Evolutionary conservation across 2,113 vertebrate species (phyloP).

Genomic region (Sitta europaea): DNA sequence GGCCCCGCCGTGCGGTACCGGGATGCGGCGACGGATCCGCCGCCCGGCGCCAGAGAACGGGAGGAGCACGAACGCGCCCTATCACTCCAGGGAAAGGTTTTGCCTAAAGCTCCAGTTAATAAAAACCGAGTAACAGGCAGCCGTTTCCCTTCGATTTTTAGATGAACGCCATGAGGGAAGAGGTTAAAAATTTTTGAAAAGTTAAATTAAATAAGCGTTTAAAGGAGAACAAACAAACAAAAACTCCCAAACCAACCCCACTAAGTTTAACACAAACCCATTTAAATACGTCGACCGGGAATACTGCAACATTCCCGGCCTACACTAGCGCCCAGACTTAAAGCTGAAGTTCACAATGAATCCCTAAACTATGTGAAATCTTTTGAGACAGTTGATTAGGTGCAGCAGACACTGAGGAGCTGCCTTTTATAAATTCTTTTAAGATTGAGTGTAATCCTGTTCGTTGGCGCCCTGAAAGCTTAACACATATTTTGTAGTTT

Average conservation of each 20-base stretch:
- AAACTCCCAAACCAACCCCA: not conserved
- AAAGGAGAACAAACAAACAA: too few species aligned
- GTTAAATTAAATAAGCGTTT: not conserved
- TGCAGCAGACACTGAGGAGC: not conserved
- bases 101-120: not conserved
- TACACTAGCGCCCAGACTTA: not conserved
- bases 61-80: not conserved
- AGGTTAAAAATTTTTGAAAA: accelerated
- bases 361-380: not conserved
- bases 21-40: not conserved
- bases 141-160: not conserved
- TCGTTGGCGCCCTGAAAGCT: not conserved
- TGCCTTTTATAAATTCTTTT: not conserved
- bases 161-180: not conserved
- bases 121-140: not conserved
- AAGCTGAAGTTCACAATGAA: not conserved
- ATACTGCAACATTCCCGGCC: not conserved
- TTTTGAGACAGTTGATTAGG: not conserved
- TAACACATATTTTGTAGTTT: not conserved
- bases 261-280: not conserved
- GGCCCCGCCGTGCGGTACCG: not conserved
- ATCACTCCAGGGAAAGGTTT: not conserved
- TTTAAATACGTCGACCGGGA: not conserved
- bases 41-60: not conserved
- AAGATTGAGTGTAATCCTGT: not conserved